phyloP scores from a whole-genome alignment of 2,888 invertebrate genomes.

The Coenonympha arcania region DNA sequence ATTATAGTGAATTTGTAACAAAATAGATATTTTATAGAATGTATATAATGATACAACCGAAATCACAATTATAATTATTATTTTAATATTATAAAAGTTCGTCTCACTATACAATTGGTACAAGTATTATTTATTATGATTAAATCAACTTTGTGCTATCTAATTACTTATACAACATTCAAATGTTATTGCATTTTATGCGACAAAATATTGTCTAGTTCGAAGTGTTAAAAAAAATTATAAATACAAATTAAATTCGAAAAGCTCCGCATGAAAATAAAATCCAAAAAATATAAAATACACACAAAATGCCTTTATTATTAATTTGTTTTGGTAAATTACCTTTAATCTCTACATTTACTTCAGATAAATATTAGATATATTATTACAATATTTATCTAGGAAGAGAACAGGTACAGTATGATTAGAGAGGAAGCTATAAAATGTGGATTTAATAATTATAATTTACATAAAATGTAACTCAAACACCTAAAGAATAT shows the following conservation, averaged over 20 bases:
- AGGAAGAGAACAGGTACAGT: constrained; percentile 14
- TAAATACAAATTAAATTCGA: not conserved
- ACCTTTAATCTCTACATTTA: constrained; percentile 1
- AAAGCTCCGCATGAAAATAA: constrained; percentile 19
- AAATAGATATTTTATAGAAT: not conserved
- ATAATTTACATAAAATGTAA: constrained; percentile 13
- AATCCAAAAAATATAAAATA: not conserved
- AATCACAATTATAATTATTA: too few species aligned
- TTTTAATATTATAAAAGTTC: not conserved
- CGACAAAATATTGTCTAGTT: too few species aligned
- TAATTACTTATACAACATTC: constrained; percentile 34
- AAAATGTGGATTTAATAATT: constrained; percentile 6
- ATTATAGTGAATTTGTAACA: too few species aligned
- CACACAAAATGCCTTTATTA: too few species aligned
- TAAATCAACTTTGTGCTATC: constrained; percentile 48
- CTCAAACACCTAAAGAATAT: constrained; percentile 10
- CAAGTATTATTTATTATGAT: constrained; percentile 31
- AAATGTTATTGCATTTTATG: constrained; percentile 58
- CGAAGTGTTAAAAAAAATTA: too few species aligned
- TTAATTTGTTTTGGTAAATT: not conserved
- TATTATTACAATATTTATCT: constrained; percentile 4
- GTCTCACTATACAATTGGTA: not conserved
- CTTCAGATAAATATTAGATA: constrained; percentile 10
- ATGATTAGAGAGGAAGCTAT: constrained; percentile 18
- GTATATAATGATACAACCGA: not conserved